A percentile compares a stretch with the other conserved stretches of the same genome.
Evolutionary conservation across 1,140 invertebrate genomes (phyloP).

Genomic region (Oscheius sp.): DNA sequence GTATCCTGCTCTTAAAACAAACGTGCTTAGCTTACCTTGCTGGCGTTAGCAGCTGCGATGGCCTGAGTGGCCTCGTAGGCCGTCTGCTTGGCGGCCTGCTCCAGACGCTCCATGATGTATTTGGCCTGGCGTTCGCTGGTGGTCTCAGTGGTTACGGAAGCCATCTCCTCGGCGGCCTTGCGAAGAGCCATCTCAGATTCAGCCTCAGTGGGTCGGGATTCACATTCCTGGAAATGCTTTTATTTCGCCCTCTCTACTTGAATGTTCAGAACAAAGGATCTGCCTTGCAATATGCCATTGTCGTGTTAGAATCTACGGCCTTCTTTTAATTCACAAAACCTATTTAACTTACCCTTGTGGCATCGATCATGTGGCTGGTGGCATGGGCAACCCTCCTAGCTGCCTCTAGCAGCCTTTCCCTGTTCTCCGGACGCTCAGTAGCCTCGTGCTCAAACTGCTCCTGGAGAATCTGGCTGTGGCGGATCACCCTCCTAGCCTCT

Average conservation of each 20-base stretch:
- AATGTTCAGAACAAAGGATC: neutral
- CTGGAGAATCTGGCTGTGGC: conserved; percentile 63
- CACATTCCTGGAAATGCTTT: conserved; percentile 72
- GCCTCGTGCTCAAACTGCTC: conserved; percentile 86
- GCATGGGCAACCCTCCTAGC: conserved; percentile 87
- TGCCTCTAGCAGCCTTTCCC: conserved; percentile 81
- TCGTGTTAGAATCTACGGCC: neutral
- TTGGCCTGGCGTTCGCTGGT: conserved; percentile 75
- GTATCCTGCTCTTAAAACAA: neutral
- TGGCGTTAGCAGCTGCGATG: conserved; percentile 66
- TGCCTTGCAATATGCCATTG: neutral
- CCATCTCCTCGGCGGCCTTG: conserved; percentile 83
- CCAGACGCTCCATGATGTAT: conserved; percentile 74
- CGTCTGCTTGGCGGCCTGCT: conserved; percentile 79
- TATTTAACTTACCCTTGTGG: conserved; percentile 68
- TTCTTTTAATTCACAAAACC: neutral
- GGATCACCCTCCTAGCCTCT: conserved; percentile 73
- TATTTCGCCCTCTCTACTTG: too few relatives aligned
- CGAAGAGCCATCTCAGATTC: conserved; percentile 78
- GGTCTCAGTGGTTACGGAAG: conserved; percentile 80
- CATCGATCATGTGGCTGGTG: conserved; percentile 85
- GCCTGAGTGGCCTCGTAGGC: conserved; percentile 83
- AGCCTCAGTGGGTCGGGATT: conserved; percentile 78
- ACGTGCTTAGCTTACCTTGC: conserved; percentile 23
- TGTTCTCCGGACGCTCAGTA: conserved; percentile 75